These are phyloP conservation scores for Prionailurus viverrinus DNA, from an alignment of 2,113 vertebrate genomes.

Conservation along the genomic window DNA sequence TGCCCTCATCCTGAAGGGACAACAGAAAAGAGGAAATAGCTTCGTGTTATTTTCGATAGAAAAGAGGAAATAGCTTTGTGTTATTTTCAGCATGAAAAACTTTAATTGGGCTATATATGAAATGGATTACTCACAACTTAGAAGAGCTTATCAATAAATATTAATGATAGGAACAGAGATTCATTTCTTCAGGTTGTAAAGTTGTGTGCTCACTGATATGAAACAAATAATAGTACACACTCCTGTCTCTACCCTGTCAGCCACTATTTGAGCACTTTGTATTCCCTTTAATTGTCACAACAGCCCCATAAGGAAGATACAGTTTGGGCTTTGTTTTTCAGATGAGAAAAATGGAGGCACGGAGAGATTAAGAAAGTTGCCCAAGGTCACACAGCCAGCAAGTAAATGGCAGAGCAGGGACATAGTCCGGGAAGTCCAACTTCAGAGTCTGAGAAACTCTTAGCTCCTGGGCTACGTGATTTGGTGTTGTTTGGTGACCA, in stretches of 20 bases:
- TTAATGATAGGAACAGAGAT: not conserved
- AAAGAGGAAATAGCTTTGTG: not conserved
- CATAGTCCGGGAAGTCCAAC: not conserved
- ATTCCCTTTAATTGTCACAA: not conserved
- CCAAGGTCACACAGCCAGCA: not conserved
- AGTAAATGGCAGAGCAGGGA: not conserved
- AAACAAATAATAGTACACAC: not conserved
- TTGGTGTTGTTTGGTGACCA: not conserved
- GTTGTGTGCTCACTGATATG: not conserved
- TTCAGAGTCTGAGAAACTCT: not conserved
- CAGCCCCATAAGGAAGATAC: not conserved
- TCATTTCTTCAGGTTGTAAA: not conserved
- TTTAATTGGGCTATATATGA: not conserved
- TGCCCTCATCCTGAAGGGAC: not conserved
- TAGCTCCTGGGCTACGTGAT: not conserved
- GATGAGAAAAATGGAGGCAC: not conserved
- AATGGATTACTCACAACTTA: not conserved
- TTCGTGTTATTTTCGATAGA: not conserved
- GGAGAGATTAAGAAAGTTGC: not conserved
- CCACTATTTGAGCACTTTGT: not conserved
- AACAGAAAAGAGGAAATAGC: not conserved
- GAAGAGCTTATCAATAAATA: not conserved
- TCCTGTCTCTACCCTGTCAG: no score
- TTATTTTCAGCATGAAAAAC: not conserved
- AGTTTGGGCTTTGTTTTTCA: conserved; percentile 25